phyloP scores from a whole-genome alignment of 1,140 invertebrate genomes.

The Ectropis grisescens region DNA sequence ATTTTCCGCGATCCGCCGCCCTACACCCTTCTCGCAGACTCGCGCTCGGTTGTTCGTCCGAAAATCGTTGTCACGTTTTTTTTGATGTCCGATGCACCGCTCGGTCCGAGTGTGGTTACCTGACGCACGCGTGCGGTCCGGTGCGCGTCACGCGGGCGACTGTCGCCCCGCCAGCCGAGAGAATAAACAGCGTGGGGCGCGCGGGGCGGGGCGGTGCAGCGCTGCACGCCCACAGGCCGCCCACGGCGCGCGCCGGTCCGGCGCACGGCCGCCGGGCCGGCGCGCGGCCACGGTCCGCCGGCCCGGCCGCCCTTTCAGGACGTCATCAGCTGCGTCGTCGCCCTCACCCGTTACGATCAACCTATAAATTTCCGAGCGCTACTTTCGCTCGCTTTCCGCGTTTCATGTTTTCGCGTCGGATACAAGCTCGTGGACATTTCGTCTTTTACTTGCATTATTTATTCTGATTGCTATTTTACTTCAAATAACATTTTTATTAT shows the following conservation, averaged over 20 bases:
- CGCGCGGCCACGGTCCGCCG: conserved; percentile 20
- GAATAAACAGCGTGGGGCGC: conserved; percentile 59
- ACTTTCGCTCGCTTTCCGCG: neutral
- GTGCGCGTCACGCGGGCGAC: conserved; percentile 58
- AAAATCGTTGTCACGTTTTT: conserved; percentile 25
- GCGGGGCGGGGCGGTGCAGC: conserved; percentile 45
- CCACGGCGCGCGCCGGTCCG: conserved; percentile 25
- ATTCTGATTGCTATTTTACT: no score
- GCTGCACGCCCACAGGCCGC: conserved; percentile 47
- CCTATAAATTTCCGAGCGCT: neutral
- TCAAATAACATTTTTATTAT: no score
- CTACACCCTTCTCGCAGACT: conserved; percentile 15
- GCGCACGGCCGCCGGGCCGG: conserved; percentile 21
- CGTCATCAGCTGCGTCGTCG: neutral
- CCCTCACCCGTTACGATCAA: no score
- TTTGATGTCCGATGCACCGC: conserved; percentile 50
- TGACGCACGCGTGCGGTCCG: conserved; percentile 42
- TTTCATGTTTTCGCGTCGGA: no score
- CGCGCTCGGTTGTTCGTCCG: no score
- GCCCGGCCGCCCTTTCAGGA: conserved; percentile 1
- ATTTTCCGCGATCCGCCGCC: conserved; percentile 48
- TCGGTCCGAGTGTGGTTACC: conserved; percentile 26
- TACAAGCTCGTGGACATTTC: no score
- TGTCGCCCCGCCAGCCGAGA: conserved; percentile 54
- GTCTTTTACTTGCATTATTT: no score